Evolutionary conservation across 1,140 invertebrate species (phyloP).

Genomic region (Sipha flava): DNA sequence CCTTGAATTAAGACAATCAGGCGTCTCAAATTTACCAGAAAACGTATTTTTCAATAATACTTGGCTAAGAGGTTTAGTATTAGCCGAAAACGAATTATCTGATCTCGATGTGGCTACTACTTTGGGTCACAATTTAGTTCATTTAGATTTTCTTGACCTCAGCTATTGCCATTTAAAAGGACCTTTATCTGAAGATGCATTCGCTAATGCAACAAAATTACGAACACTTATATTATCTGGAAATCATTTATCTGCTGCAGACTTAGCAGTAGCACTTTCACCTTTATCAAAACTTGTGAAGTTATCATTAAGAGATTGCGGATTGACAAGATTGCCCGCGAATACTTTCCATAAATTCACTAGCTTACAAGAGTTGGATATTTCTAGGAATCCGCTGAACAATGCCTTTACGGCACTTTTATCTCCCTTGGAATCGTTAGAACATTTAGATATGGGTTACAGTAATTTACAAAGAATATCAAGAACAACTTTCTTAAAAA

Average conservation of each 20-base stretch:
- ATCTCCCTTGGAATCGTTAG: constrained; percentile 55
- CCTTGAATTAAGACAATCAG: constrained; percentile 54
- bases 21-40: constrained; percentile 53
- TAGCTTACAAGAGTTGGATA: constrained; percentile 53
- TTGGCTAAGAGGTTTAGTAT: constrained; percentile 54
- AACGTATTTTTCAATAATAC: constrained; percentile 58
- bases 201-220: constrained; percentile 58
- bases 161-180: constrained; percentile 60
- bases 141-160: constrained; percentile 58
- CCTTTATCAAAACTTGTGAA: constrained; percentile 56
- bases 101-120: constrained; percentile 57
- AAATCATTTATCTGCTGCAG: constrained; percentile 58
- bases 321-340: constrained; percentile 53
- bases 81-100: constrained; percentile 57
- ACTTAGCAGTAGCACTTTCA: constrained; percentile 56
- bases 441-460: constrained; percentile 65
- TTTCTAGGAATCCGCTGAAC: constrained; percentile 59
- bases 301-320: constrained; percentile 58
- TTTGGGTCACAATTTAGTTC: constrained; percentile 55
- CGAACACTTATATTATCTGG: constrained; percentile 56
- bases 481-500: constrained; percentile 58
- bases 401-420: constrained; percentile 59
- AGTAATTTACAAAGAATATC: constrained; percentile 58
- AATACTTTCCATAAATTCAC: constrained; percentile 55
- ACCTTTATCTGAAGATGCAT: constrained; percentile 57